Evolutionary conservation across 2,888 invertebrate genomes (phyloP).

Genomic region (Salpingus planirostris): DNA sequence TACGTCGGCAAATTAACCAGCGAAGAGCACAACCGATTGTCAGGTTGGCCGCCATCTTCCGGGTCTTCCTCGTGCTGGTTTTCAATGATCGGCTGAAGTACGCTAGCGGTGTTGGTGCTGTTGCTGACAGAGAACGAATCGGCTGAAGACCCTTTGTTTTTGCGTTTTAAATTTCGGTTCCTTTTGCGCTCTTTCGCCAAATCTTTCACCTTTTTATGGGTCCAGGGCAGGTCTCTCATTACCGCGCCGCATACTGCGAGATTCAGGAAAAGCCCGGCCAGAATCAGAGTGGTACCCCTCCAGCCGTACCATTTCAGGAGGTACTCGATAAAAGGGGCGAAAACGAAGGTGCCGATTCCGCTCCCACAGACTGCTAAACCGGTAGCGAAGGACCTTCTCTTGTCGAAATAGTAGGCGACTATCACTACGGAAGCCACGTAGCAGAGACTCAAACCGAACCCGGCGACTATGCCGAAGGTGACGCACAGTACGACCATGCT

Average conservation of each 20-base stretch:
- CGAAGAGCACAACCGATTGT: conserved; percentile 61
- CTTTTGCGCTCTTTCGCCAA: conserved; percentile 55
- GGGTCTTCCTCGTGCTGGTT: conserved; percentile 8
- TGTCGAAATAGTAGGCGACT: conserved; percentile 85
- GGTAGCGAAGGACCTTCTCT: conserved; percentile 74
- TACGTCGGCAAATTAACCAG: conserved; percentile 79
- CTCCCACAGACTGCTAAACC: conserved; percentile 81
- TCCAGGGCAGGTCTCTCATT: conserved; percentile 70
- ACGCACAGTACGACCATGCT: conserved; percentile 70
- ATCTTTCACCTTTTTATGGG: conserved; percentile 51
- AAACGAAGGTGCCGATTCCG: conserved; percentile 81
- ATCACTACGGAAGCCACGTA: conserved; percentile 87
- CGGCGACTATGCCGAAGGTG: conserved; percentile 76
- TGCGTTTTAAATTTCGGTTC: conserved; percentile 48
- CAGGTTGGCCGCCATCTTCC: conserved; percentile 14
- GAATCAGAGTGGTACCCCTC: conserved; percentile 73
- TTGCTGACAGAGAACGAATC: conserved; percentile 63
- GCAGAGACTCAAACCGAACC: conserved; percentile 76
- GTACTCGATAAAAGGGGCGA: conserved; percentile 69
- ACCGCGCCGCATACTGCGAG: conserved; percentile 73
- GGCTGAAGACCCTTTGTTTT: conserved; percentile 53
- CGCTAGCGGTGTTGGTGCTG: conserved; percentile 56
- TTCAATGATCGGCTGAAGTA: conserved; percentile 45
- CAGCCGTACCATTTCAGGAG: conserved; percentile 71
- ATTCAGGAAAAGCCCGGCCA: conserved; percentile 73